A percentile compares a stretch with the other conserved stretches of the same genome.
Evolutionary conservation across 2,113 vertebrate genomes (phyloP).

Genomic region (Elanoides forficatus): DNA sequence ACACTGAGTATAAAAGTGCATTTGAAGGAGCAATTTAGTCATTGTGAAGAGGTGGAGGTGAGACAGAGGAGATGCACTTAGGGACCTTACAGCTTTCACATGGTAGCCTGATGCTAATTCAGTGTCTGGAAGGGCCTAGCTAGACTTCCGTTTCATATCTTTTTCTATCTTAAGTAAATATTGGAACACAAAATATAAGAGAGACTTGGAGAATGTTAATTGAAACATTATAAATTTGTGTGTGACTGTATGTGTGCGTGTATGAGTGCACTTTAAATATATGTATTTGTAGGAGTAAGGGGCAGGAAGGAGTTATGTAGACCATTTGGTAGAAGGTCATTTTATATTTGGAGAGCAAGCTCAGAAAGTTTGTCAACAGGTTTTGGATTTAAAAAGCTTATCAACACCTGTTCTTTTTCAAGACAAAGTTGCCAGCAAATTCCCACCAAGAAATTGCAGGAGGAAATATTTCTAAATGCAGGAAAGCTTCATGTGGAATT

Average conservation of each 20-base stretch:
- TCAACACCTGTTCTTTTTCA: neutral
- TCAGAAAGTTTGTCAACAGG: neutral
- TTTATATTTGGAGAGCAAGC: neutral
- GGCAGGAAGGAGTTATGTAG: neutral
- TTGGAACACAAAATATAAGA: neutral
- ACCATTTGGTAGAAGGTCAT: neutral
- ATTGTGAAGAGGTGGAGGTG: neutral
- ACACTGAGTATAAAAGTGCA: neutral
- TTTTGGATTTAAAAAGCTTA: neutral
- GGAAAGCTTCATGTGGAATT: neutral
- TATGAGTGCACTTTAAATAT: accelerated
- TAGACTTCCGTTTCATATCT: neutral
- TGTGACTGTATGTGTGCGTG: no score
- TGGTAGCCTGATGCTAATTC: neutral
- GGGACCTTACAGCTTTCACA: neutral
- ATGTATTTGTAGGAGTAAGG: neutral
- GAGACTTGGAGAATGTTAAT: neutral
- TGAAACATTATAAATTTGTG: neutral
- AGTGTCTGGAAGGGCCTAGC: neutral
- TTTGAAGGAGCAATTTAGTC: neutral
- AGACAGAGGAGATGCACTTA: neutral
- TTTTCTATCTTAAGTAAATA: neutral
- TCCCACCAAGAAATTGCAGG: neutral
- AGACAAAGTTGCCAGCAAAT: neutral
- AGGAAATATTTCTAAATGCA: neutral